These are phyloP conservation scores for Callinectes sapidus DNA, from an alignment of 2,888 invertebrate genomes.

Conservation along the genomic window DNA sequence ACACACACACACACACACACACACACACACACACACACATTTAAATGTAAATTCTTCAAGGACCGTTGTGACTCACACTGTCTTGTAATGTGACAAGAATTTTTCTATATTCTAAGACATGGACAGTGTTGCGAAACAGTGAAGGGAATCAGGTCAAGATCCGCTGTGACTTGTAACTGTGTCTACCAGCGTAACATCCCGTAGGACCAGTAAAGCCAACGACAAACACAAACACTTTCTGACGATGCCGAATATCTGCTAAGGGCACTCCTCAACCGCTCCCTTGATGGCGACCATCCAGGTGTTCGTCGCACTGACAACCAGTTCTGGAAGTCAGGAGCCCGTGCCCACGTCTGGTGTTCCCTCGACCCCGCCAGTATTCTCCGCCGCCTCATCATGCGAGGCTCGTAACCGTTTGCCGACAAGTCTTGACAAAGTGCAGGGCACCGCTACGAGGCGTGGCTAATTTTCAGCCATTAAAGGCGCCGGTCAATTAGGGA, in stretches of 20 bases:
- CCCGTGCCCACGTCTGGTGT: not conserved
- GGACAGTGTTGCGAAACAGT: not conserved
- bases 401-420: not conserved
- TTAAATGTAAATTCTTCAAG: not conserved
- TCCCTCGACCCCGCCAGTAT: not conserved
- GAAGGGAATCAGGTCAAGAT: not conserved
- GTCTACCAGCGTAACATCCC: not conserved
- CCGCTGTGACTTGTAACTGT: not conserved
- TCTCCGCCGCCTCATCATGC: not conserved
- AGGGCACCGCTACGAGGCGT: not conserved
- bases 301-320: not conserved
- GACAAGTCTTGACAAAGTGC: not conserved
- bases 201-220: not conserved
- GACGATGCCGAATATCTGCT: not conserved
- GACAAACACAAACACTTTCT: not conserved
- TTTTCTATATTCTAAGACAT: not conserved
- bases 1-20: too few species aligned
- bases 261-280: not conserved
- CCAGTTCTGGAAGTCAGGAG: not conserved
- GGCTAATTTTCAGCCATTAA: constrained; percentile 4
- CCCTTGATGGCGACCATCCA: not conserved
- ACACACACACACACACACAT: too few species aligned
- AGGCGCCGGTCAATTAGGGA: not conserved
- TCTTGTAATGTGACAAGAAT: not conserved
- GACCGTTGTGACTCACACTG: not conserved